Percentiles rank a stretch among this genome's conserved stretches.
Evolutionary conservation across 2,888 invertebrate species (phyloP).

Genomic region (Pristionchus mayeri): DNA sequence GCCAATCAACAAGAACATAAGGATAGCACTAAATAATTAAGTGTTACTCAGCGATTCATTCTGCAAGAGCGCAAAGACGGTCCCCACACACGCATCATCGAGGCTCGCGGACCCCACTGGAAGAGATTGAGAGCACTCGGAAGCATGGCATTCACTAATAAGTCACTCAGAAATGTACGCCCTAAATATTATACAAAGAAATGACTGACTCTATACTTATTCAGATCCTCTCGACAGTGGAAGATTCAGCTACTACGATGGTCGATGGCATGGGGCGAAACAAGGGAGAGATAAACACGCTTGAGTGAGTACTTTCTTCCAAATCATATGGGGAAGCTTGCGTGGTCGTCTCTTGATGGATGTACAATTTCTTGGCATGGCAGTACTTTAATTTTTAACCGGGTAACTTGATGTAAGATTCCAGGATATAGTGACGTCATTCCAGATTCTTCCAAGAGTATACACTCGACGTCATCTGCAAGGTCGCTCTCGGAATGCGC

Average conservation of each 20-base stretch:
- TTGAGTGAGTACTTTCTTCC: neutral
- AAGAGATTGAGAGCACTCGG: slow-evolving; percentile 79
- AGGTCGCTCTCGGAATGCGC: slow-evolving; percentile 63
- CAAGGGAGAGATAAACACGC: slow-evolving; percentile 21
- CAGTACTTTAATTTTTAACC: too few relatives aligned
- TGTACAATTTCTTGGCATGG: too few relatives aligned
- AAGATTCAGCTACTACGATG: neutral
- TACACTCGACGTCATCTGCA: slow-evolving; percentile 62
- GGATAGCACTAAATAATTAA: too few relatives aligned
- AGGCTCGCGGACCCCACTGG: slow-evolving; percentile 79
- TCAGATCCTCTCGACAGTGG: slow-evolving; percentile 56
- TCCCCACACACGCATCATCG: slow-evolving; percentile 76
- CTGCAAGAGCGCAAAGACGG: slow-evolving; percentile 64
- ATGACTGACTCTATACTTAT: neutral
- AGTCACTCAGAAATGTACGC: slow-evolving; percentile 58
- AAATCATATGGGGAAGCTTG: neutral
- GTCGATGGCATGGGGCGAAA: slow-evolving; percentile 3
- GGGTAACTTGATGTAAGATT: neutral
- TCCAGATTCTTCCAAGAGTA: slow-evolving; percentile 61
- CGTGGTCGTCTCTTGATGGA: too few relatives aligned
- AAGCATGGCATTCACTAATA: slow-evolving; percentile 79
- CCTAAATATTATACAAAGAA: neutral
- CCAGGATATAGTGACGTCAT: too few relatives aligned
- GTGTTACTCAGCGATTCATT: slow-evolving; percentile 50
- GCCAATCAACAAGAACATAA: too few relatives aligned